Percentiles rank a stretch among this genome's conserved stretches.
These are phyloP conservation scores for Sarcophaga bullata DNA, from an alignment of 1,140 invertebrate genomes.

Conservation along the genomic window DNA sequence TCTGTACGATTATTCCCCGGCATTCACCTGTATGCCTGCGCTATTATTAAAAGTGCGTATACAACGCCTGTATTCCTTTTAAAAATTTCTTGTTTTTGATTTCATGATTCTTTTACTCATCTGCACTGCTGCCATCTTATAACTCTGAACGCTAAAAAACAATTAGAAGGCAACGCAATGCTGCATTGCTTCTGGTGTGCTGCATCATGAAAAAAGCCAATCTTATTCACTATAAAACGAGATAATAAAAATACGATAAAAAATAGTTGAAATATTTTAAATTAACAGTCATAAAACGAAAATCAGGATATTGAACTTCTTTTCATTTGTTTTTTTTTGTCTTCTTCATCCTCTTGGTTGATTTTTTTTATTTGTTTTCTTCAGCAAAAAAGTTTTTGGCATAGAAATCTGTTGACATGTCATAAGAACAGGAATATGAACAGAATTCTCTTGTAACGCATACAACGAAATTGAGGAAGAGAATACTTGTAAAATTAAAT, in stretches of 20 bases:
- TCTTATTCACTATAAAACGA: background rate
- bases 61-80: too few relatives aligned
- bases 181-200: too few relatives aligned
- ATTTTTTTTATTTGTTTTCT: background rate
- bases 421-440: background rate
- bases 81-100: too few relatives aligned
- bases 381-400: constrained; percentile 22
- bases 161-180: background rate
- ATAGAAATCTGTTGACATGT: constrained; percentile 32
- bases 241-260: background rate
- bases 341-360: background rate
- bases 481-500: background rate
- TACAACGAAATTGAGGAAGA: background rate
- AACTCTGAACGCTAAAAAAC: background rate
- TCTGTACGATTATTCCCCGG: too few relatives aligned
- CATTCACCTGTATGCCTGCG: too few relatives aligned
- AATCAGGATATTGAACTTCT: constrained; percentile 36
- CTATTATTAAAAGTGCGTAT: too few relatives aligned
- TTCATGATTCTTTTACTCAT: too few relatives aligned
- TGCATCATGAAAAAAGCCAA: background rate
- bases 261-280: constrained; percentile 16
- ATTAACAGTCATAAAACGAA: constrained; percentile 31
- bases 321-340: background rate
- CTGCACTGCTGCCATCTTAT: background rate
- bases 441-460: background rate